These are phyloP conservation scores for Phalacrocorax pelagicus DNA, from an alignment of 2,113 vertebrate species.

Conservation along the genomic window DNA sequence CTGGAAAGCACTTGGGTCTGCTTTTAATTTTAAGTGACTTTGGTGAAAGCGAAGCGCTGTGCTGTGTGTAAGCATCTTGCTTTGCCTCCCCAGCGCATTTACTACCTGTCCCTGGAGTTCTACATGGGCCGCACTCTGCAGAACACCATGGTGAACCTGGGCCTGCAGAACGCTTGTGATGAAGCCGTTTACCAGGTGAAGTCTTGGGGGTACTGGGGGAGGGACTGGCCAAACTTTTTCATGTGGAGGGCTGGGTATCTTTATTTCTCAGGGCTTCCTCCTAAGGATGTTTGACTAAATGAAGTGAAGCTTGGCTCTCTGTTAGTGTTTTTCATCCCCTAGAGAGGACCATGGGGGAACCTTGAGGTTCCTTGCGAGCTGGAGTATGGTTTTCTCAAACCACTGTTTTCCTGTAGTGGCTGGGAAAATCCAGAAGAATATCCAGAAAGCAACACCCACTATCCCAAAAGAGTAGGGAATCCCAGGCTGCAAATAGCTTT, in stretches of 20 bases:
- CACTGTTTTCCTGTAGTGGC: not conserved
- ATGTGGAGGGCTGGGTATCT: accelerated
- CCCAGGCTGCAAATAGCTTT: not conserved
- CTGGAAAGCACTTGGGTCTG: not conserved
- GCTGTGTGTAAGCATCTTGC: not conserved
- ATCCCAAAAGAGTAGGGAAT: not conserved
- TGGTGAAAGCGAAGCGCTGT: not conserved
- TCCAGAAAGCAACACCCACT: not conserved
- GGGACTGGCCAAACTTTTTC: not conserved
- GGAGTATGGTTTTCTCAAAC: not conserved
- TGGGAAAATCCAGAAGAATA: not conserved
- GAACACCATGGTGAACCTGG: constrained; percentile 92
- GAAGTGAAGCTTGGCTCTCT: not conserved
- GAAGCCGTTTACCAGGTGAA: constrained; percentile 90
- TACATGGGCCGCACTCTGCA: constrained; percentile 92
- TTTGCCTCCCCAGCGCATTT: constrained; percentile 71
- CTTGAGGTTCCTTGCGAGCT: not conserved
- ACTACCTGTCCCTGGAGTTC: constrained; percentile 90
- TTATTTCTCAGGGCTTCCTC: not conserved
- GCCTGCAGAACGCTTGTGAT: constrained; percentile 85
- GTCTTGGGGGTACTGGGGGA: not conserved
- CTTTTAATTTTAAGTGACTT: not conserved
- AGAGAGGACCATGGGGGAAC: accelerated
- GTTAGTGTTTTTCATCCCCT: not conserved
- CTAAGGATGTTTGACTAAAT: not conserved